Conservation (phyloP, 2,113 vertebrate genomes). For the Ursus arctos region DNA sequence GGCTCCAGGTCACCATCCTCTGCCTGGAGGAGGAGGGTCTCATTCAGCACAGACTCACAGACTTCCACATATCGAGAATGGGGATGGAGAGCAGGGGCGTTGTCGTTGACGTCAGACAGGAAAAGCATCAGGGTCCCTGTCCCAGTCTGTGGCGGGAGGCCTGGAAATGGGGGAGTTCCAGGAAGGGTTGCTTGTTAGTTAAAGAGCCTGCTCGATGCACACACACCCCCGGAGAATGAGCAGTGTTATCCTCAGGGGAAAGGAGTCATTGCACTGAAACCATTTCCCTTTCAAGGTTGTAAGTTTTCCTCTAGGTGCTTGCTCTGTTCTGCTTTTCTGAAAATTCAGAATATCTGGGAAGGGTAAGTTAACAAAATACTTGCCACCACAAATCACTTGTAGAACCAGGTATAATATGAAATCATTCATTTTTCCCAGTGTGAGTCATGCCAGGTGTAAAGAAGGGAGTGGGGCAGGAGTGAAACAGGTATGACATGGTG, state of each 20-base stretch:
- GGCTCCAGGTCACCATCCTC: constrained; percentile 84
- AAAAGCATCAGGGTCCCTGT: constrained; percentile 87
- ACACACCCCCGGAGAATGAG: accelerated
- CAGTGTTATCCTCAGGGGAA: accelerated
- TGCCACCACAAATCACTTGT: not conserved
- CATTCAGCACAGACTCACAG: constrained; percentile 82
- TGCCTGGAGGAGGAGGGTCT: constrained; percentile 76
- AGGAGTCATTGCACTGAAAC: too few relatives aligned
- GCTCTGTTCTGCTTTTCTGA: not conserved
- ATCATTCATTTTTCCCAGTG: not conserved
- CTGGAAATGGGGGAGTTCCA: constrained; percentile 70
- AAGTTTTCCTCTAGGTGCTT: not conserved
- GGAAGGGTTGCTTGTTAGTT: too few relatives aligned
- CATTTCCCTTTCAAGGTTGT: not conserved
- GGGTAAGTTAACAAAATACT: not conserved
- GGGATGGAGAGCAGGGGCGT: constrained; percentile 78
- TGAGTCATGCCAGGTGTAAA: not conserved
- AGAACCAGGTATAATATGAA: not conserved
- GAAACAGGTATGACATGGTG: accelerated
- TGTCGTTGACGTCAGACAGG: constrained; percentile 89
- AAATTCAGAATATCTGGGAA: not conserved
- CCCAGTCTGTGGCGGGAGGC: constrained; percentile 85
- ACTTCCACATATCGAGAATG: constrained; percentile 61
- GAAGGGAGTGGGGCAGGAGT: accelerated
- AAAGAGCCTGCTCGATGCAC: accelerated